A percentile compares a stretch with the other conserved stretches of the same genome.
These are phyloP conservation scores for Pachymerium ferrugineum DNA, from an alignment of 2,888 invertebrate genomes.

Conservation along the genomic window DNA sequence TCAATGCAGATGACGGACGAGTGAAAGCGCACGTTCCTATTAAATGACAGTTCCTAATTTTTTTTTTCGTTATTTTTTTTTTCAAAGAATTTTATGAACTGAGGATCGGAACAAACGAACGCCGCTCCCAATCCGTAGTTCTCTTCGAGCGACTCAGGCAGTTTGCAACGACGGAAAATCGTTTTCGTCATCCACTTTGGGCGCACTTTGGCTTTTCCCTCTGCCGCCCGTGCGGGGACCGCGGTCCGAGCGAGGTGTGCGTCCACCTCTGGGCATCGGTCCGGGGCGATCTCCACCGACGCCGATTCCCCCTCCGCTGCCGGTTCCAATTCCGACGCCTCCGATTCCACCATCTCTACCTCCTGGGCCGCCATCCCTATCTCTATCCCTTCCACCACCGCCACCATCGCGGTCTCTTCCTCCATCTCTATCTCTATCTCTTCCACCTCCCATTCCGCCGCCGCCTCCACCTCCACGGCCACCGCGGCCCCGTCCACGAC, in stretches of 20 bases:
- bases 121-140: neutral
- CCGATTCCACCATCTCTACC: constrained; percentile 53
- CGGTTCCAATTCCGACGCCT: constrained; percentile 52
- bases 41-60: neutral
- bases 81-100: neutral
- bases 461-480: constrained; percentile 49
- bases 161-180: constrained; percentile 85
- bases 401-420: constrained; percentile 1
- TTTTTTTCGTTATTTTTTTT: neutral
- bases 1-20: constrained; percentile 2
- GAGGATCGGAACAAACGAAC: neutral
- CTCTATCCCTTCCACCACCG: too few species aligned
- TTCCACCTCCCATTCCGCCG: constrained; percentile 46
- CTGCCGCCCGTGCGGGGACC: neutral
- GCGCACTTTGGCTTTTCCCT: constrained; percentile 46
- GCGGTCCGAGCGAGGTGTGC: constrained; percentile 20
- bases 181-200: constrained; percentile 90
- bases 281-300: constrained; percentile 46
- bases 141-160: constrained; percentile 19
- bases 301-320: constrained; percentile 48
- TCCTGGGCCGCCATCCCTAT: constrained; percentile 1
- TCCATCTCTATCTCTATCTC: too few species aligned
- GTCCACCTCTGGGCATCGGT: neutral
- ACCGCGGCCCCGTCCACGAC: constrained; percentile 54
- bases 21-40: constrained; percentile 2